Percentiles rank a stretch among this genome's conserved stretches.
phyloP scores from a whole-genome alignment of 2,888 invertebrate genomes.

The Cataglyphis cursor region DNA sequence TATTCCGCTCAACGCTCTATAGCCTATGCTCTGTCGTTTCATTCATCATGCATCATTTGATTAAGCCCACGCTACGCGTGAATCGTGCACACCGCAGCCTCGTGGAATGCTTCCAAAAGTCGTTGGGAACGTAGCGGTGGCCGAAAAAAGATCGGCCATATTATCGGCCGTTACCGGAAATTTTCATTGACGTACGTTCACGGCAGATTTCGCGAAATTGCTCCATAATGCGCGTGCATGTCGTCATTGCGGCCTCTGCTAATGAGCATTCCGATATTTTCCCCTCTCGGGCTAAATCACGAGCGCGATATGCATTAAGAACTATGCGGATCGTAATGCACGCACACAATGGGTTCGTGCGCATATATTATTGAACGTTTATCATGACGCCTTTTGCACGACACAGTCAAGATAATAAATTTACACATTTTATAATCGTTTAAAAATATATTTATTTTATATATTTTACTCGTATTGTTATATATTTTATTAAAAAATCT shows the following conservation, averaged over 20 bases:
- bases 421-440: background rate
- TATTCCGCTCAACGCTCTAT: conserved; percentile 38
- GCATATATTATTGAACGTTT: background rate
- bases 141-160: conserved; percentile 64
- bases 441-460: background rate
- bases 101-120: conserved; percentile 66
- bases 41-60: conserved; percentile 78
- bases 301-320: conserved; percentile 46
- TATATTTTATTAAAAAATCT: background rate
- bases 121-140: conserved; percentile 54
- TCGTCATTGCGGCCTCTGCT: conserved; percentile 46
- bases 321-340: conserved; percentile 25
- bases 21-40: conserved; percentile 66
- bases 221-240: conserved; percentile 22
- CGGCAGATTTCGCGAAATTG: conserved; percentile 64
- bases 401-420: background rate
- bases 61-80: conserved; percentile 62
- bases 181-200: conserved; percentile 67
- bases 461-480: background rate
- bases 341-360: conserved; percentile 5
- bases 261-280: conserved; percentile 55
- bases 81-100: conserved; percentile 54
- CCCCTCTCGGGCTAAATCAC: conserved; percentile 5
- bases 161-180: conserved; percentile 67
- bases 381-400: background rate